phyloP scores from a whole-genome alignment of 2,113 vertebrate genomes.

The Peromyscus polionotus region DNA sequence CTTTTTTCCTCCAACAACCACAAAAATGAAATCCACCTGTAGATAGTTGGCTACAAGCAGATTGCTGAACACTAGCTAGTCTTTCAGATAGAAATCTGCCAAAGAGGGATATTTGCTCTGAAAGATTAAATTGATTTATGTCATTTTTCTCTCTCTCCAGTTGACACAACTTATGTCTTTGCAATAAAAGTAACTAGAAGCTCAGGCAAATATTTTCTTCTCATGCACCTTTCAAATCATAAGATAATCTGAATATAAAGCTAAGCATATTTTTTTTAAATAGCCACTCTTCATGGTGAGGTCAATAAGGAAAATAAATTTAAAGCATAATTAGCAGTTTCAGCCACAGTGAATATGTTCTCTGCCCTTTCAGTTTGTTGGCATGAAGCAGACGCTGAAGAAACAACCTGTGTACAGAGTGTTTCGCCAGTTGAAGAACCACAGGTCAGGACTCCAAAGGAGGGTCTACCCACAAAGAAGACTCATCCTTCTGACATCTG shows the following conservation, averaged over 20 bases:
- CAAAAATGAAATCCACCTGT: slow-evolving; percentile 3
- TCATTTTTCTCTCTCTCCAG: neutral
- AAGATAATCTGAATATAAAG: neutral
- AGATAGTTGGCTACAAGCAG: neutral
- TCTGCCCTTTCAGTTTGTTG: slow-evolving; percentile 64
- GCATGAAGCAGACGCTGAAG: slow-evolving; percentile 11
- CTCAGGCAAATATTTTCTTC: slow-evolving; percentile 29
- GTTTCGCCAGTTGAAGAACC: neutral
- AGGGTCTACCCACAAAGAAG: neutral
- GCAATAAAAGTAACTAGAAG: slow-evolving; percentile 28
- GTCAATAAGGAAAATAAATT: neutral
- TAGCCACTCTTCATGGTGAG: too few species aligned
- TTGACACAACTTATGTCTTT: neutral
- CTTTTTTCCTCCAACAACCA: neutral
- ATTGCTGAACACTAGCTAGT: neutral
- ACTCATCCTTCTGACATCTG: neutral
- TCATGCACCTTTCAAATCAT: neutral
- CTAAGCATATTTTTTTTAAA: neutral
- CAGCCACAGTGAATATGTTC: neutral
- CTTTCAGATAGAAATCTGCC: slow-evolving; percentile 20
- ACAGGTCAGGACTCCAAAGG: neutral
- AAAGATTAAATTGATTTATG: neutral
- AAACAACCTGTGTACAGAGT: neutral
- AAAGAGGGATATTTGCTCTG: neutral
- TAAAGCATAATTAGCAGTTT: neutral